Percentiles rank a stretch among this genome's conserved stretches.
Evolutionary conservation across 2,113 vertebrate genomes (phyloP).

Genomic region (Myrmophylax atrothorax): DNA sequence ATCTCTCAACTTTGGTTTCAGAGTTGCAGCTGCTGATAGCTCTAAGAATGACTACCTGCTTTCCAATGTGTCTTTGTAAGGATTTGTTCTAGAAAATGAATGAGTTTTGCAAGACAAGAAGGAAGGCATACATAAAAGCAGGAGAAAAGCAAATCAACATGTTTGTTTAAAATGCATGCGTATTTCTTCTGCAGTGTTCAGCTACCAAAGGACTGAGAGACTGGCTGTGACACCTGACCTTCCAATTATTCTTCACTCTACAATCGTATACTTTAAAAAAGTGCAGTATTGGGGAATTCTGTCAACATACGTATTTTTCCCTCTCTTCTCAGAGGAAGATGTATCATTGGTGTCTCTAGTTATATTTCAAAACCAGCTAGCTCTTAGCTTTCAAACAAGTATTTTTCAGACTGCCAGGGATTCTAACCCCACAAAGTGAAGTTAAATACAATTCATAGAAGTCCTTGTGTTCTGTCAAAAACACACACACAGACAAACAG

Average conservation of each 20-base stretch:
- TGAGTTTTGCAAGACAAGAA: slow-evolving; percentile 48
- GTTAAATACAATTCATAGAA: neutral
- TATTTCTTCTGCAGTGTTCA: slow-evolving; percentile 62
- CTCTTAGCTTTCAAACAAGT: slow-evolving; percentile 48
- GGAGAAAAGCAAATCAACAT: slow-evolving; percentile 48
- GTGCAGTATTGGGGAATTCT: slow-evolving; percentile 26
- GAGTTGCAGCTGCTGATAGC: slow-evolving; percentile 24
- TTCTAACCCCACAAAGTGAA: neutral
- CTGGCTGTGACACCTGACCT: slow-evolving; percentile 64
- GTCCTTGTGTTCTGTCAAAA: neutral
- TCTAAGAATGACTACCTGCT: slow-evolving; percentile 47
- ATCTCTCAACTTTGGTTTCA: neutral
- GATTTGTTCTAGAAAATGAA: slow-evolving; percentile 14
- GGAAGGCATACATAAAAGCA: neutral
- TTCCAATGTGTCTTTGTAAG: slow-evolving; percentile 14
- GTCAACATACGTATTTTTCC: slow-evolving; percentile 36
- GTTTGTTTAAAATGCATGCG: slow-evolving; percentile 28
- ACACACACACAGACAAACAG: neutral
- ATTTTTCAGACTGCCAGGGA: neutral
- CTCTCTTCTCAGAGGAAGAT: slow-evolving; percentile 20
- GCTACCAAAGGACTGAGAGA: slow-evolving; percentile 42
- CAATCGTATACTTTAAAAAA: slow-evolving; percentile 27
- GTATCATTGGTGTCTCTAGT: neutral
- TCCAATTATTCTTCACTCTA: slow-evolving; percentile 24
- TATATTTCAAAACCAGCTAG: slow-evolving; percentile 12